Base-by-base conservation (phyloP, 1,140 invertebrate genomes). In the Drosophila triauraria region DNA sequence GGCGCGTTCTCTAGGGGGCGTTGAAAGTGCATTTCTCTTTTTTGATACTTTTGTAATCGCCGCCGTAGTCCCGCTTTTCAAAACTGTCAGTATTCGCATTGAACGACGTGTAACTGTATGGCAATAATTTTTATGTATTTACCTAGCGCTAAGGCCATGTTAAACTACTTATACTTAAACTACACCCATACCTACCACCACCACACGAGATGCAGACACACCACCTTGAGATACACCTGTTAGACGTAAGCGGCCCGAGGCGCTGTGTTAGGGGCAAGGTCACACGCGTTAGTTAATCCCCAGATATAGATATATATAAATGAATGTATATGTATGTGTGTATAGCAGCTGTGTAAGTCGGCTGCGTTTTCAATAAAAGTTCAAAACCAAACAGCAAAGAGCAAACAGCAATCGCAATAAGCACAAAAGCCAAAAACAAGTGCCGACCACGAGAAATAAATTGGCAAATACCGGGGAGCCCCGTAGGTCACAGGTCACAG, bases 111-210 rank as follows among this genome's bases (percentile, higher is more conserved):
- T 87, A 91, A 91, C 83, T 84, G 64, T 77, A 91, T 91, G 88
- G 88, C 88, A 91, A 91, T 91, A 91, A 91, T 91, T 91, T 91
- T 87, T 79, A 60, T 71, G 88, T 91, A 91, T 91, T 91, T 87
- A 91, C 65, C 60, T 91, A 91, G 87, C 46, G 46, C 58, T 83
- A 83, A 77, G 76, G 48, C 67, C 60, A 77, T 53, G 74, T 58
- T 77, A 61, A 77, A 56, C 44, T 62, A 69, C 65, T 43, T 62
- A 38, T 50, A 67, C 54, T 48, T 51, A 57, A 56, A 40, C 35
- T 40, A 56, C 13, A 56, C 53, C 42, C 13, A 53, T 12, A 59
- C 25, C n/a, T 12, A 59, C 15, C 15, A 58, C n/a, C 9, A 59
- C 15, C 15, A 58, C 46, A 44, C 27, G 38, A 47, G 30, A 60